phyloP scores from a whole-genome alignment of 2,113 vertebrate genomes.

The Trematocara marginatum region DNA sequence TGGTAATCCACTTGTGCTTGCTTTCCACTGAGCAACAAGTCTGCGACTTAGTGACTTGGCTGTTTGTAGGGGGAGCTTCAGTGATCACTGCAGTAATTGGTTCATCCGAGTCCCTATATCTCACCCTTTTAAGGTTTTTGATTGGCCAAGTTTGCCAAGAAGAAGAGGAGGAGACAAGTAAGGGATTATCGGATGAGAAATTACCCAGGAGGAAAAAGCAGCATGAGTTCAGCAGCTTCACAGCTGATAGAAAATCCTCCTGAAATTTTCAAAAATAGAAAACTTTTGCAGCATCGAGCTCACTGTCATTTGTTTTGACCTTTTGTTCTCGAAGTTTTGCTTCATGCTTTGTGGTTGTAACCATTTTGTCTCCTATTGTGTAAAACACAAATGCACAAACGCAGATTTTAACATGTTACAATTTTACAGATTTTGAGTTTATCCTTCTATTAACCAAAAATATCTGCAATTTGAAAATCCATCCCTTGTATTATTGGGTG shows the following conservation, averaged over 20 bases:
- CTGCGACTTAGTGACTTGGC: slow-evolving; percentile 58
- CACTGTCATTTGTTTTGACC: background rate
- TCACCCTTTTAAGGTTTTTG: slow-evolving; percentile 24
- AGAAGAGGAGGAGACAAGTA: slow-evolving; percentile 36
- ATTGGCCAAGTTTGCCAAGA: slow-evolving; percentile 44
- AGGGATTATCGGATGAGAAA: slow-evolving; percentile 64
- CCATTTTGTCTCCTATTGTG: background rate
- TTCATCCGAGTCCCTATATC: slow-evolving; percentile 42
- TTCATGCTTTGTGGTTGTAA: background rate
- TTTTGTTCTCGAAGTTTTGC: background rate
- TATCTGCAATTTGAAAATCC: background rate
- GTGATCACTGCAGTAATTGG: slow-evolving; percentile 47
- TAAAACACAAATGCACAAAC: background rate
- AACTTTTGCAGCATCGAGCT: background rate
- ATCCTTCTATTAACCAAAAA: background rate
- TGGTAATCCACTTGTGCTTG: slow-evolving; percentile 55
- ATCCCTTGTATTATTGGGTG: background rate
- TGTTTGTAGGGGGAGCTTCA: slow-evolving; percentile 38
- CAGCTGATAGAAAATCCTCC: slow-evolving; percentile 62
- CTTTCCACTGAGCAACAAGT: slow-evolving; percentile 61
- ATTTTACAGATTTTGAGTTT: background rate
- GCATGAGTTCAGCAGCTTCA: slow-evolving; percentile 34
- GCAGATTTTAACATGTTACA: background rate
- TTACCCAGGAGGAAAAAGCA: slow-evolving; percentile 36
- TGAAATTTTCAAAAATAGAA: slow-evolving; percentile 30